Evolutionary conservation across 2,113 vertebrate genomes (phyloP).

Genomic region (Rhadina sibilatrix): DNA sequence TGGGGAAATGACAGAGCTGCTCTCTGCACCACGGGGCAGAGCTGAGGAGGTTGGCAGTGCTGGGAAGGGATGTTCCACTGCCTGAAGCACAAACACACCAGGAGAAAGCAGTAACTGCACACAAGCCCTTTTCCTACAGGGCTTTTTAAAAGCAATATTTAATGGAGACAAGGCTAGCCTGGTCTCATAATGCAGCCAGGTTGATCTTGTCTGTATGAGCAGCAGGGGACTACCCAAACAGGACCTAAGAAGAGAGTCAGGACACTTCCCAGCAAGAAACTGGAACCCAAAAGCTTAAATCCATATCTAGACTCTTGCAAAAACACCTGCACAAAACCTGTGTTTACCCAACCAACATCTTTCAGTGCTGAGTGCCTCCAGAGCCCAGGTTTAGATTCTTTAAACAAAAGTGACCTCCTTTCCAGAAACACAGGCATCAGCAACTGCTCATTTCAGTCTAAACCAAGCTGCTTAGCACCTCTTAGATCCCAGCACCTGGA

Average conservation of each 20-base stretch:
- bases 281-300: neutral
- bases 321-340: neutral
- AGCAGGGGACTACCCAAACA: neutral
- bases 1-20: neutral
- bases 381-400: neutral
- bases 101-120: neutral
- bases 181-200: neutral
- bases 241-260: neutral
- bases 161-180: neutral
- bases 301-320: neutral
- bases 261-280: neutral
- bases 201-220: neutral
- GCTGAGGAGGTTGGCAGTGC: neutral
- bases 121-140: neutral
- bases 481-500: neutral
- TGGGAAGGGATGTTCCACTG: neutral
- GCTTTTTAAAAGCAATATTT: neutral
- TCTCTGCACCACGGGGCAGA: neutral
- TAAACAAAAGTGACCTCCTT: neutral
- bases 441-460: neutral
- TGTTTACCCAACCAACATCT: neutral
- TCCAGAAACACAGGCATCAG: neutral
- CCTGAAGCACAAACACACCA: neutral
- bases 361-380: neutral
- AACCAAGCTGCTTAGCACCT: neutral